phyloP scores from a whole-genome alignment of 2,888 invertebrate genomes.

The Calameuta filiformis region DNA sequence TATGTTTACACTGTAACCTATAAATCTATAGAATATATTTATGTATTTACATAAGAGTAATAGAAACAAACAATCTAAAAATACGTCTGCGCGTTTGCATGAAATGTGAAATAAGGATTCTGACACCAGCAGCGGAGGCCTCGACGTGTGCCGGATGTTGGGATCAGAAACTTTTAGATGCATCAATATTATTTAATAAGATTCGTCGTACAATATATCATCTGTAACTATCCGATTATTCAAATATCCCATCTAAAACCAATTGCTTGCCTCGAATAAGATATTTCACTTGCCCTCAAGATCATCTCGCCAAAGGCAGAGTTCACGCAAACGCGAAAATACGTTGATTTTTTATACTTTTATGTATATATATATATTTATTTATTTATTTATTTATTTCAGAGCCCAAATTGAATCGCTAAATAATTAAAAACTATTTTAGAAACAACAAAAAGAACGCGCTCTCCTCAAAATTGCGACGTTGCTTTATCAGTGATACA shows the following conservation, averaged over 20 bases:
- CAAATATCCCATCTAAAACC: constrained; percentile 6
- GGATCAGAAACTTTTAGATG: constrained; percentile 32
- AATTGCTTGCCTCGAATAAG: too few species aligned
- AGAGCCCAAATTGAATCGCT: constrained; percentile 36
- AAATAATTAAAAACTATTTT: constrained; percentile 25
- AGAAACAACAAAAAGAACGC: constrained; percentile 28
- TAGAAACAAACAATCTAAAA: constrained; percentile 25
- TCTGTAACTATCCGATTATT: constrained; percentile 13
- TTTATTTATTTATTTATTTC: constrained; percentile 24
- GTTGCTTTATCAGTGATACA: constrained; percentile 18
- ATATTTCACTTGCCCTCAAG: too few species aligned
- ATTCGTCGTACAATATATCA: constrained; percentile 9
- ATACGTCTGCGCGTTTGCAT: constrained; percentile 38
- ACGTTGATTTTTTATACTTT: constrained; percentile 24
- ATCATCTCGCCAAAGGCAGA: neutral
- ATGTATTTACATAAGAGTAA: constrained; percentile 59
- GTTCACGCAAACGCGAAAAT: constrained; percentile 38
- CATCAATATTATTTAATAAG: constrained; percentile 3
- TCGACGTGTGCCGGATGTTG: constrained; percentile 9
- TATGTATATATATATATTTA: constrained; percentile 24
- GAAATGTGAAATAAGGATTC: constrained; percentile 32
- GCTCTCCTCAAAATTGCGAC: constrained; percentile 22
- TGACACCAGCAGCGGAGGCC: constrained; percentile 19
- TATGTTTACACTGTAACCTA: constrained; percentile 60
- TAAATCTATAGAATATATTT: constrained; percentile 58